Base-by-base conservation (phyloP, 2,113 vertebrate species). In the Dicrurus megarhynchus region DNA sequence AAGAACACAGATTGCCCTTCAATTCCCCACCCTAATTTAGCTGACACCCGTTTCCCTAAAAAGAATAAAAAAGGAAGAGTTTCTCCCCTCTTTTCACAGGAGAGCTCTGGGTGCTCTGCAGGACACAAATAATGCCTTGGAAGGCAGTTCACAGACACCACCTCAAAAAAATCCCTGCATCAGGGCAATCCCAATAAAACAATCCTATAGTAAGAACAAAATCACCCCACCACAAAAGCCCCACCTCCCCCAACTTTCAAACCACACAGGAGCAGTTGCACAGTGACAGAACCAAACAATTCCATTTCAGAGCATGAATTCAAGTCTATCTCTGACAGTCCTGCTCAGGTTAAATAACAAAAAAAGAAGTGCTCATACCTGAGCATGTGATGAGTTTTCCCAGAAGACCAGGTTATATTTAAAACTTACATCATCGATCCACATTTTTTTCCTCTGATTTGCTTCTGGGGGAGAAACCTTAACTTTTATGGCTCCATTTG, bases 391-490 rank as follows among this genome's bases (percentile, higher is more conserved):
- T 3, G 97, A 93, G 24, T 96, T 97, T 80, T 97, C 46, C 98
- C 98, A 98, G 82, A 96, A 89, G 21, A 94, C n/a, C 8, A 97
- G 22, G 16, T 46, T 89, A 5, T 98, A 98, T 6, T 0, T 78
- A 83, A 98, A 98, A 46, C 0, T 3, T 0, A 3, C 2, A 3
- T 89, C 32, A 44, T 3, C 0, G 12, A 26, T 6, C 98, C 98
- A 98, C 90, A 98, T 97, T 89, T 33, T 57, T 16, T 4, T 37
- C 9, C 32, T 41, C 42, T 65, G 77, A 73, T 86, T 55, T 82
- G 37, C 83, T 64, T 98, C 98, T 37, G 97, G 98, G 74, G 90
- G 80, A 50, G 94, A 96, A 86, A 98, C 28, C 28, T 37, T 87
- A 12, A 98, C 26, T 77, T 79, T 80, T 57, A 98, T 44, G 2